A percentile compares a stretch with the other conserved stretches of the same genome.
These are phyloP conservation scores for Corythoichthys intestinalis DNA, from an alignment of 2,113 vertebrate genomes.

Conservation along the genomic window DNA sequence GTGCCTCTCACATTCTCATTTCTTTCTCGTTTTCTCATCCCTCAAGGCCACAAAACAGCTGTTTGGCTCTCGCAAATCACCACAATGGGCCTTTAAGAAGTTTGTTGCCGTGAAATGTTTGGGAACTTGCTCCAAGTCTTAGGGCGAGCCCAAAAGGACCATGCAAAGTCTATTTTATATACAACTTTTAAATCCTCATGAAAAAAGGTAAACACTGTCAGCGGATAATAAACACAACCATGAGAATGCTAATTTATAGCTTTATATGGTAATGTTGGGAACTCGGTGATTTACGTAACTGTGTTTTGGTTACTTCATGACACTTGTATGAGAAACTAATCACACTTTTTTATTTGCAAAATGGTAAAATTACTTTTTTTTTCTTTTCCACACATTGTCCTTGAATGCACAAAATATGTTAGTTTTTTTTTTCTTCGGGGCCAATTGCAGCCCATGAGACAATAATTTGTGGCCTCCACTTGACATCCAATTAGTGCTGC, in stretches of 20 bases:
- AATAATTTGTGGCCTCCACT: too few relatives aligned
- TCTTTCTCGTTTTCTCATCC: slow-evolving; percentile 32
- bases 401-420: too few relatives aligned
- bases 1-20: slow-evolving; percentile 20
- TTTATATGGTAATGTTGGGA: background rate
- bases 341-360: too few relatives aligned
- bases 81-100: slow-evolving; percentile 36
- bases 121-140: slow-evolving; percentile 34
- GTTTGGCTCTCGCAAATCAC: slow-evolving; percentile 43
- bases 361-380: too few relatives aligned
- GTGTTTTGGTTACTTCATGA: background rate
- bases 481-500: too few relatives aligned
- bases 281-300: background rate
- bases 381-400: too few relatives aligned
- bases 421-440: too few relatives aligned
- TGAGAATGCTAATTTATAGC: background rate
- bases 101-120: slow-evolving; percentile 49
- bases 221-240: slow-evolving; percentile 1
- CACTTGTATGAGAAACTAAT: too few relatives aligned
- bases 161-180: slow-evolving; percentile 8
- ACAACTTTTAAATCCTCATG: slow-evolving; percentile 7
- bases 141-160: slow-evolving; percentile 20
- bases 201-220: slow-evolving; percentile 14
- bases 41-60: slow-evolving; percentile 50
- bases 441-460: too few relatives aligned